Conservation (phyloP, 1,140 invertebrate genomes). For the Bombyx mori region DNA sequence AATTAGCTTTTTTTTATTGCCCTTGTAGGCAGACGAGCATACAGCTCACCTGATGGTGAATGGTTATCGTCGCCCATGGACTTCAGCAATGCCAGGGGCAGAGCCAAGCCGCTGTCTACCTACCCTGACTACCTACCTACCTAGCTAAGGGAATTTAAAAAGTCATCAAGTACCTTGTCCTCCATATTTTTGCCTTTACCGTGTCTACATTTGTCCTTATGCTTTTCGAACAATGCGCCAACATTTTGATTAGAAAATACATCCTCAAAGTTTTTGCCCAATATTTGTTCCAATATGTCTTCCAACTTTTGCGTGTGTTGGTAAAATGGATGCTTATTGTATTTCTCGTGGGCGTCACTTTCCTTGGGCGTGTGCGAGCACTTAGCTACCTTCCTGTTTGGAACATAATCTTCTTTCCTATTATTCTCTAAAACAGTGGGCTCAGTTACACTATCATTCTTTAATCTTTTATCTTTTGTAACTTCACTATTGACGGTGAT, state of each 20-base stretch:
- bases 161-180: too few relatives aligned
- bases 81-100: too few relatives aligned
- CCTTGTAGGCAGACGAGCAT: too few relatives aligned
- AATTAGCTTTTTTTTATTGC: too few relatives aligned
- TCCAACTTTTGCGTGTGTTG: conserved; percentile 40
- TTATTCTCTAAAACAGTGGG: conserved; percentile 35
- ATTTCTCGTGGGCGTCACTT: conserved; percentile 29
- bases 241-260: conserved; percentile 13
- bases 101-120: too few relatives aligned
- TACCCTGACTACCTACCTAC: too few relatives aligned
- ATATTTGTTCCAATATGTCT: conserved; percentile 30
- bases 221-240: conserved; percentile 9
- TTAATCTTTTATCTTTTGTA: conserved; percentile 7
- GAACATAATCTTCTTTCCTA: conserved; percentile 26
- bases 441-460: conserved; percentile 11
- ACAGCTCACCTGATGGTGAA: too few relatives aligned
- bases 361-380: conserved; percentile 36
- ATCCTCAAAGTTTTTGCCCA: conserved; percentile 12
- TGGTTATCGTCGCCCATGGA: too few relatives aligned
- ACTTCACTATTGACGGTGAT: conserved; percentile 5
- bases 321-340: conserved; percentile 43
- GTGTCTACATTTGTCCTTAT: conserved; percentile 6
- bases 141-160: too few relatives aligned
- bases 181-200: too few relatives aligned
- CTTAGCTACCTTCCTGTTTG: conserved; percentile 29